These are phyloP conservation scores for Siniperca undulata DNA, from an alignment of 2,797 vertebrate genomes.

Conservation along the genomic window DNA sequence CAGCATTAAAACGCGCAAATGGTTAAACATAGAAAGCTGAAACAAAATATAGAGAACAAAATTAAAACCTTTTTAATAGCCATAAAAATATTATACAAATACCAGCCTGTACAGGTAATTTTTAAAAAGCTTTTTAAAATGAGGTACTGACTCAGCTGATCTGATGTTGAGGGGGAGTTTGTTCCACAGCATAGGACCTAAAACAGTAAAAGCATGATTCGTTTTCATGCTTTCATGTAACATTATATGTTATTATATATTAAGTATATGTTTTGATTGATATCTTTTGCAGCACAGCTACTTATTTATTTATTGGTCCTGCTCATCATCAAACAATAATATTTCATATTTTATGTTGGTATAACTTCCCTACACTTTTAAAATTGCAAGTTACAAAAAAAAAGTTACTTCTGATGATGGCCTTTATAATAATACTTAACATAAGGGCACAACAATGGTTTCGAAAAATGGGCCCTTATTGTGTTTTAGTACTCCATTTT, in stretches of 20 bases:
- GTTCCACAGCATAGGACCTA: too few relatives aligned
- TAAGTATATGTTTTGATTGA: not conserved
- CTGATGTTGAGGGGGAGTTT: too few relatives aligned
- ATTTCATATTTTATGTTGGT: not conserved
- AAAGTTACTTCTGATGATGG: not conserved
- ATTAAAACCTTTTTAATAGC: too few relatives aligned
- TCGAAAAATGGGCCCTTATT: not conserved
- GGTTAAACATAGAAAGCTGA: too few relatives aligned
- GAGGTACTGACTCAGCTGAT: too few relatives aligned
- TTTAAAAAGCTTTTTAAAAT: too few relatives aligned
- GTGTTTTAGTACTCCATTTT: constrained; percentile 30
- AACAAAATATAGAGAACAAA: too few relatives aligned
- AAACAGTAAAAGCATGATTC: too few relatives aligned
- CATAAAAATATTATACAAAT: too few relatives aligned
- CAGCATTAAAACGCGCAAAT: too few relatives aligned
- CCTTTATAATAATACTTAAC: not conserved
- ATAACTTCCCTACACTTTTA: not conserved
- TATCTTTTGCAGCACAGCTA: not conserved
- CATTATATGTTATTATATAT: not conserved
- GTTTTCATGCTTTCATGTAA: too few relatives aligned
- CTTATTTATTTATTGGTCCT: not conserved
- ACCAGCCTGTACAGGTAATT: too few relatives aligned
- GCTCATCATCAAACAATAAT: not conserved
- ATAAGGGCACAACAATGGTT: not conserved
- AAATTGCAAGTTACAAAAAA: not conserved